A percentile compares a stretch with the other conserved stretches of the same genome.
Conservation (phyloP, 1,140 invertebrate species). For the Zaprionus davidi region DNA sequence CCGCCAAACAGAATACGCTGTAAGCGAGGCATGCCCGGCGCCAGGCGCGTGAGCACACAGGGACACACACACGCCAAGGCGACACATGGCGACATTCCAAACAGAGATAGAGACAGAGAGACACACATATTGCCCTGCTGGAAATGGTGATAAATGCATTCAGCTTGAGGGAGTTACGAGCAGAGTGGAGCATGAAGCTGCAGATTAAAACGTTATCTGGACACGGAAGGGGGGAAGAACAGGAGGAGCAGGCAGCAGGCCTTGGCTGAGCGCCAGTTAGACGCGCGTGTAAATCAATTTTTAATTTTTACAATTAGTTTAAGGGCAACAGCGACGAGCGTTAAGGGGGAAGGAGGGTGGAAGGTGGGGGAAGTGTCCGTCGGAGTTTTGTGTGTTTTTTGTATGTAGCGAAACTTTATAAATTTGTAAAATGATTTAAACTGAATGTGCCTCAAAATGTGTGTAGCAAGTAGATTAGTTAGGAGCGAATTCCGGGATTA, state of each 20-base stretch:
- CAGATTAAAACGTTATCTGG: conserved; percentile 29
- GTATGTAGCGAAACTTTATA: conserved; percentile 60
- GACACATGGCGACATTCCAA: conserved; percentile 40
- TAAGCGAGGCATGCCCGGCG: conserved; percentile 38
- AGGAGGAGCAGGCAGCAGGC: background rate
- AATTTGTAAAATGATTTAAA: conserved; percentile 76
- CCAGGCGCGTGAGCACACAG: background rate
- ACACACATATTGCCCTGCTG: conserved; percentile 10
- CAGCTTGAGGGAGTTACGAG: conserved; percentile 54
- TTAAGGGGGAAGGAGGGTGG: background rate
- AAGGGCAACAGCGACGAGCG: conserved; percentile 10
- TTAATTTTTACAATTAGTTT: conserved; percentile 80
- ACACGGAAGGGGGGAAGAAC: background rate
- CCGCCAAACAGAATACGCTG: conserved; percentile 79
- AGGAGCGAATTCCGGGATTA: conserved; percentile 17
- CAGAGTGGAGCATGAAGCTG: conserved; percentile 14
- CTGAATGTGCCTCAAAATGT: conserved; percentile 77
- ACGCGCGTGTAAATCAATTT: conserved; percentile 70
- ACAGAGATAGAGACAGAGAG: background rate
- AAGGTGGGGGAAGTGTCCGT: conserved; percentile 2
- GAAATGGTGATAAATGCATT: conserved; percentile 76
- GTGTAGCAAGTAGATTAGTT: conserved; percentile 60
- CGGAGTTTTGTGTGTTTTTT: conserved; percentile 23
- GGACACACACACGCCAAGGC: background rate
- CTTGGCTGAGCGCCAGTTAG: conserved; percentile 35